Evolutionary conservation across 2,113 vertebrate species (phyloP), one percentile per base, ranked within the genome.

Genomic region (Heliornis fulica): DNA sequence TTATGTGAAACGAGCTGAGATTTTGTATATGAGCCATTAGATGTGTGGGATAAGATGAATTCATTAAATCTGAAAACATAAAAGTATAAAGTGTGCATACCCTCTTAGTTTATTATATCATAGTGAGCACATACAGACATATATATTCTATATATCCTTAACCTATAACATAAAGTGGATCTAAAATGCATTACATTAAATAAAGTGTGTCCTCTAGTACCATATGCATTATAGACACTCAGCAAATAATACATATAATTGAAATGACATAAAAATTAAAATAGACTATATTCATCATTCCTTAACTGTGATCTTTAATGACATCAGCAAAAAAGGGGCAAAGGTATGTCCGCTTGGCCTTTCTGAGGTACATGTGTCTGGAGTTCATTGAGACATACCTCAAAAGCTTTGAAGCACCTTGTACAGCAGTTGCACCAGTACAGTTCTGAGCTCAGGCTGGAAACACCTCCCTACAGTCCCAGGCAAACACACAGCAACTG

Each of bases 51-150:
- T 75, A 81, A 75, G 46, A 71, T 20, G n/a, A 92, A 96, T 96
- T 96, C 56, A 93, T 95, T 95, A 96, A 83, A 75, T 92, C 40
- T 95, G 46, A 89, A 92, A 74, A 89, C 29, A 80, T 77, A 86
- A 87, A 57, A 4, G 3, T 78, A 40, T 16, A 36, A 70, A 86
- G 19, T 50, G 50, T 81, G 15, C 22, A 19, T 40, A 77, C 26
- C 31, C 46, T 83, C 40, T 82, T 19, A 63, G 54, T 64, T 60
- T 92, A 13, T 61, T 83, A 63, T 66, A 76, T 86, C 59, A 66
- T 23, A 40, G 19, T 63, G 56, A 92, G 51, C 26, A 68, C 48
- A 74, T 56, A 56, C 14, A 70, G 40, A 59, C 38, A 63, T 4
- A 76, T 64, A 61, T 60, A 64, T 89, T 66, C 63, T 64, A 90